Base-by-base conservation (phyloP, 2,797 vertebrate species). In the Triplophysa yarkandensis region DNA sequence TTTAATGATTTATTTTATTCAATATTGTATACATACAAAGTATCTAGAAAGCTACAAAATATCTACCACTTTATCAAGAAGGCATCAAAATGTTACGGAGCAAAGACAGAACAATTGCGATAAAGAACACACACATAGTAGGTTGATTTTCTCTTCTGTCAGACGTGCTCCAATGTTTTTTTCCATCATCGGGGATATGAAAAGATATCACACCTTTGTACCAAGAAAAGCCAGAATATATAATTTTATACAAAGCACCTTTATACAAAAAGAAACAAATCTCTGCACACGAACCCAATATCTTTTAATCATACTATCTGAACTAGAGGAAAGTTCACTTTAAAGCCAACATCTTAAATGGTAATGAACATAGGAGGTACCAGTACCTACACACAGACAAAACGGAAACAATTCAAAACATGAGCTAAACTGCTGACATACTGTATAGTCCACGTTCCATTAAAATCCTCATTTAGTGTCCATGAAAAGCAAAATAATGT, bases 11-110 rank as follows among this genome's bases (percentile, higher is more conserved):
- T 98, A 97, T 98, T 98, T 93, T 94, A 94, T 95, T 95, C 92
- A 96, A 97, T 97, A 95, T 94, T 93, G 94, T 95, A 95, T 98
- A 97, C 97, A 98, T 98, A 98, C 94, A 98, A 99, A 98, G 93
- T 94, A 95, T 95, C 96, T 98, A 98, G 95, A 98, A 98, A 98
- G 97, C 97, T 99, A 98, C 95, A 98, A 99, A 99, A 98, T 96
- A 93, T 96, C 93, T 95, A 98, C 93, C 94, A 96, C 94, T 95
- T 96, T 94, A 93, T 97, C 94, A 95, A 96, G 96, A 97, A 98
- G 95, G 96, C 97, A 96, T 97, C 94, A 94, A 95, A 94, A 97
- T 95, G 93, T 97, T 95, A 98, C 94, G 89, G 95, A 96, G 95
- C 95, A 95, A 95, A 96, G 94, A 98, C 95, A 93, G 94, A 94